Conservation (phyloP, 92 coral and sea anemone species). For the Siderastrea siderea region DNA sequence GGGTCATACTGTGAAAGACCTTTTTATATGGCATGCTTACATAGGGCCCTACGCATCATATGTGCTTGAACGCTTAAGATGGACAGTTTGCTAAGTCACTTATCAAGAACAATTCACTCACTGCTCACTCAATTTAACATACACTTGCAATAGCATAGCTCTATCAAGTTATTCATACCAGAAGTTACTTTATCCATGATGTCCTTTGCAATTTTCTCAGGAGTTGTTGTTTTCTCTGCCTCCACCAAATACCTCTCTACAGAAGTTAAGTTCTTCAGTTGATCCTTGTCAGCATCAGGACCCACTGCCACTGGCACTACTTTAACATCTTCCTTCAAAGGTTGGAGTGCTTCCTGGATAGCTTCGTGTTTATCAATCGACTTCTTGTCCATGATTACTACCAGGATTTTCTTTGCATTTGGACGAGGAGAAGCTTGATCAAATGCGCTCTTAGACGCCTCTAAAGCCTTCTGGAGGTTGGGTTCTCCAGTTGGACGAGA, state of each 20-base stretch:
- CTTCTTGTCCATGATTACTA: conserved; percentile 72
- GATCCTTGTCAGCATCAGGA: conserved; percentile 57
- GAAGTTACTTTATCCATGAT: conserved; percentile 62
- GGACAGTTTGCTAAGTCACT: too few species aligned
- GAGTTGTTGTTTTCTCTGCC: conserved; percentile 67
- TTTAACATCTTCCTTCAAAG: conserved; percentile 65
- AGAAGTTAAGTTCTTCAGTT: conserved; percentile 58
- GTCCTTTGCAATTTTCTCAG: conserved; percentile 75
- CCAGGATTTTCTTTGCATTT: conserved; percentile 83
- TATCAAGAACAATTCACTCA: too few species aligned
- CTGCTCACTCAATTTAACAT: neutral
- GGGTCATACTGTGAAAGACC: too few species aligned
- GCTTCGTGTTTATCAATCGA: conserved; percentile 46
- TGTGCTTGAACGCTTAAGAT: too few species aligned
- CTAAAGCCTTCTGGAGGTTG: conserved; percentile 61
- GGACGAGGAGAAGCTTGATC: conserved; percentile 73
- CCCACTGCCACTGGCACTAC: conserved; percentile 85
- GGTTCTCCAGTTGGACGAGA: conserved; percentile 73
- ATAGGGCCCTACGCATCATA: too few species aligned
- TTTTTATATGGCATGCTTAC: too few species aligned
- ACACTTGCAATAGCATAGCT: neutral
- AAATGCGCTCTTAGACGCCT: conserved; percentile 58
- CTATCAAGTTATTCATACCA: conserved; percentile 25
- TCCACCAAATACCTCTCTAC: conserved; percentile 64
- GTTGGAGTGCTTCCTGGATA: conserved; percentile 67